These are phyloP conservation scores for Drosophila nigricruria DNA, from an alignment of 2,888 invertebrate genomes.

Conservation along the genomic window DNA sequence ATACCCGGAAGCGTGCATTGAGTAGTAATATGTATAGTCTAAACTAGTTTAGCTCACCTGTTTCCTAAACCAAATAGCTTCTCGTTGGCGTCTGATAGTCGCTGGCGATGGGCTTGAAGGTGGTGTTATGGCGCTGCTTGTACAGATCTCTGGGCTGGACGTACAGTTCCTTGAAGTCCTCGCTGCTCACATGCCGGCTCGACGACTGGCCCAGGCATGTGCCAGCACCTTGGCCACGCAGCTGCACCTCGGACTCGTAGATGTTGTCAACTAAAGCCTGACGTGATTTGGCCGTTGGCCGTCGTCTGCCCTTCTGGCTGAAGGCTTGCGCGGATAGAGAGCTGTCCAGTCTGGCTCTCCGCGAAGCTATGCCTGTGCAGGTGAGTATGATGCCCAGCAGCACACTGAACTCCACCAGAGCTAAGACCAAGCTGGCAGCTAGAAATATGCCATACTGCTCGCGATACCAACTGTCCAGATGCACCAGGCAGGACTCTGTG, in stretches of 20 bases:
- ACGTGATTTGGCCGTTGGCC: slow-evolving; percentile 64
- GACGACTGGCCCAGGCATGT: slow-evolving; percentile 40
- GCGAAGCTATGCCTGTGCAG: slow-evolving; percentile 87
- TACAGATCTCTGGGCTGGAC: slow-evolving; percentile 83
- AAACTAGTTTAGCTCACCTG: slow-evolving; percentile 8
- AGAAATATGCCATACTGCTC: slow-evolving; percentile 90
- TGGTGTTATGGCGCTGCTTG: slow-evolving; percentile 82
- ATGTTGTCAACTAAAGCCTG: slow-evolving; percentile 82
- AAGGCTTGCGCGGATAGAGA: slow-evolving; percentile 13
- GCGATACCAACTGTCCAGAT: slow-evolving; percentile 91
- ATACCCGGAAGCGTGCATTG: too few species aligned
- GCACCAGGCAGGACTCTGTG: slow-evolving; percentile 87
- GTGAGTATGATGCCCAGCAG: slow-evolving; percentile 90
- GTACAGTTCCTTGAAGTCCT: slow-evolving; percentile 82
- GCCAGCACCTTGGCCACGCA: slow-evolving; percentile 46
- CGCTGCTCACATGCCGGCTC: slow-evolving; percentile 67
- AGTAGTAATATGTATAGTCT: not conserved
- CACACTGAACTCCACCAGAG: slow-evolving; percentile 90
- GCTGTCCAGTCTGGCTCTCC: slow-evolving; percentile 54
- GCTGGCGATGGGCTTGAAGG: slow-evolving; percentile 81
- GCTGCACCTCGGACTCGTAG: slow-evolving; percentile 82
- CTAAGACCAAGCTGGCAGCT: slow-evolving; percentile 88
- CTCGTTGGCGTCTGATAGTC: slow-evolving; percentile 81
- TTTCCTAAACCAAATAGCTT: slow-evolving; percentile 81
- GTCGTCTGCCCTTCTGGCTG: slow-evolving; percentile 32